Conservation (phyloP, 2,888 invertebrate species). For the Pachydiplax longipennis region DNA sequence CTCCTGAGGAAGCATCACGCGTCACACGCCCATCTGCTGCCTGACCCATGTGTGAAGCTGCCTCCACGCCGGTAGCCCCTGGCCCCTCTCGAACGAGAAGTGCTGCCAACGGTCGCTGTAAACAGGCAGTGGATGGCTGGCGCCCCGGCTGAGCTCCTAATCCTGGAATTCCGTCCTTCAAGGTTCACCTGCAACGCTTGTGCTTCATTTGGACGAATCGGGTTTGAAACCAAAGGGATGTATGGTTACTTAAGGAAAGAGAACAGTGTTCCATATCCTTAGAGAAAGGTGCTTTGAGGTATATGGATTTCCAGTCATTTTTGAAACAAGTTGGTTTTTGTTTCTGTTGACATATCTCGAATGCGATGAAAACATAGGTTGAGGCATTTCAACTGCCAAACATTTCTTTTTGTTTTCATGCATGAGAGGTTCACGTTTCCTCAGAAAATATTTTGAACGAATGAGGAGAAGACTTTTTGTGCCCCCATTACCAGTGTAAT, state of each 20-base stretch:
- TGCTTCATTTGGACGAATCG: background rate
- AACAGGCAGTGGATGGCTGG: slow-evolving; percentile 4
- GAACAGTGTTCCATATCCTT: background rate
- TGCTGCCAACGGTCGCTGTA: background rate
- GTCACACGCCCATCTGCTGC: slow-evolving; percentile 59
- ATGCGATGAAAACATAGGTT: background rate
- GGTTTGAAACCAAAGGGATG: background rate
- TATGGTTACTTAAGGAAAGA: background rate
- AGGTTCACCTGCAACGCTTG: background rate
- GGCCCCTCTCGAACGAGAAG: slow-evolving; percentile 1
- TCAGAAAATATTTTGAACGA: background rate
- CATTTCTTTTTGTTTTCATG: background rate
- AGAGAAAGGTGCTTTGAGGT: background rate
- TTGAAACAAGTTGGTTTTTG: background rate
- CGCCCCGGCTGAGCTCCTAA: slow-evolving; percentile 8
- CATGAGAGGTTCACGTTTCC: background rate
- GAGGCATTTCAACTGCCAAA: background rate
- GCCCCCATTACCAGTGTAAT: slow-evolving; percentile 14
- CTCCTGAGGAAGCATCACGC: slow-evolving; percentile 75
- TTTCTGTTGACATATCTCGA: background rate
- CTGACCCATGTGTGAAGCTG: slow-evolving; percentile 13
- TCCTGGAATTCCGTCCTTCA: slow-evolving; percentile 32
- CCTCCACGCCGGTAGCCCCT: background rate
- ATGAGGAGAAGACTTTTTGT: background rate
- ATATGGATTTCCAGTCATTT: background rate